phyloP scores from a whole-genome alignment of 2,797 vertebrate species.

The Parambassis ranga region DNA sequence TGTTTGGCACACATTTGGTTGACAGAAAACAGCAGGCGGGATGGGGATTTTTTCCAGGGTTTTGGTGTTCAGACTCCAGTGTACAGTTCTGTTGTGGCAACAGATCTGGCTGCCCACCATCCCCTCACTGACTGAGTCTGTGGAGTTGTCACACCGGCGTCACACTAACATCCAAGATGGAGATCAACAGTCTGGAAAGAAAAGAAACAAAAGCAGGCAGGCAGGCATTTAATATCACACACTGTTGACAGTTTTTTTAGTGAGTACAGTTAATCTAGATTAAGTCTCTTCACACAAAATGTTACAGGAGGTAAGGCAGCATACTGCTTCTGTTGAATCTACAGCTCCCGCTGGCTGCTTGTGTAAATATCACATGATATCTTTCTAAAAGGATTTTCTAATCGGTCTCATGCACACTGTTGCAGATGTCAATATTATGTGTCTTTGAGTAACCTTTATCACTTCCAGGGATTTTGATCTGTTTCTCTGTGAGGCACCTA shows the following conservation, averaged over 20 bases:
- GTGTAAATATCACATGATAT: slow-evolving; percentile 59
- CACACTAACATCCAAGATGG: slow-evolving; percentile 12
- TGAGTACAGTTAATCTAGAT: background rate
- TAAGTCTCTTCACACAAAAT: background rate
- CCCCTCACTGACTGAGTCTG: slow-evolving; percentile 2
- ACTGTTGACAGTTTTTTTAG: background rate
- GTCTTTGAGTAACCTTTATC: slow-evolving; percentile 19
- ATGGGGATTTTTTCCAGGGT: slow-evolving; percentile 58
- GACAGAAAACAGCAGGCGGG: slow-evolving; percentile 67
- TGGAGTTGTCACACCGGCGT: slow-evolving; percentile 9
- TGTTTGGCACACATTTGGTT: slow-evolving; percentile 81
- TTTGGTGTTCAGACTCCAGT: slow-evolving; percentile 47
- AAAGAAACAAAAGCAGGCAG: slow-evolving; percentile 15
- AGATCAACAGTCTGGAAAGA: slow-evolving; percentile 73
- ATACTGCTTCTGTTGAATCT: slow-evolving; percentile 37
- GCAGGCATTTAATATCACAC: background rate
- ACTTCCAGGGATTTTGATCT: slow-evolving; percentile 5
- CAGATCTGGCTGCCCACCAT: slow-evolving; percentile 32
- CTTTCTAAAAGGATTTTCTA: slow-evolving; percentile 44
- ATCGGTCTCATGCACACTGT: slow-evolving; percentile 28
- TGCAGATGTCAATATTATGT: slow-evolving; percentile 48
- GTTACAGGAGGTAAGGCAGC: background rate
- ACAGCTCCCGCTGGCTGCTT: slow-evolving; percentile 22
- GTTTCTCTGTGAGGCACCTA: slow-evolving; percentile 6
- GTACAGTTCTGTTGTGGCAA: slow-evolving; percentile 54